Base-by-base conservation (phyloP, 2,797 vertebrate genomes). In the Perdix hodgsoniae region DNA sequence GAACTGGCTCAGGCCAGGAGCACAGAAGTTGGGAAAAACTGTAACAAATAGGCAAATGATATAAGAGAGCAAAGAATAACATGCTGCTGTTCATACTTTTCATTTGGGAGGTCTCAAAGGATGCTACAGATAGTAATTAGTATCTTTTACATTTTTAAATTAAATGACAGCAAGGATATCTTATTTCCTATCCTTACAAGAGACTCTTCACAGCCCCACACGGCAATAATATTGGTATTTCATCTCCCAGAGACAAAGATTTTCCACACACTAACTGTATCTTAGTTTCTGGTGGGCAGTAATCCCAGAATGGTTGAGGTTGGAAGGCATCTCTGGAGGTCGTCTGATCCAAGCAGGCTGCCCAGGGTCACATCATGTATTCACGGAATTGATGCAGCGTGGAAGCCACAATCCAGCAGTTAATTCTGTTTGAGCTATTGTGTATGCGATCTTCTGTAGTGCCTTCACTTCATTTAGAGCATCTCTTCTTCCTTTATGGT, bases 201-300 rank as follows among this genome's bases (percentile, higher is more conserved):
- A 74, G 78, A 33, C 8, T 40, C 66, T 74, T 72, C 6, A 11
- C 4, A 23, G 7, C 11, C 11, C 4, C 2, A 6, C 22, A 84
- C 33, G 6, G 24, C 11, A 37, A 1, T 37, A 57, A 54, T 16
- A 13, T 0, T 22, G 14, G 8, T 75, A 7, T 75, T 60, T 52
- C 39, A 11, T 7, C 8, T 59, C 9, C 61, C 0, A 0, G 22
- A 80, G 15, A 14, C 29, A 64, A 49, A 63, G 8, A 22, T 49
- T 72, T 69, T 10, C 27, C 23, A 35, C 1, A 16, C 3, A 24
- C n/a, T 9, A 19, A 4, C 66, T 52, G 31, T 29, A 19, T 64
- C 26, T 83, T 27, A 44, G 65, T 29, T 44, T 39, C 12, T 64
- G 77, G 10, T 23, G 37, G 49, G 18, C 39, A 88, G 74, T 24